Evolutionary conservation across 2,888 invertebrate species (phyloP).

Genomic region (Thysanoteuthis rhombus): DNA sequence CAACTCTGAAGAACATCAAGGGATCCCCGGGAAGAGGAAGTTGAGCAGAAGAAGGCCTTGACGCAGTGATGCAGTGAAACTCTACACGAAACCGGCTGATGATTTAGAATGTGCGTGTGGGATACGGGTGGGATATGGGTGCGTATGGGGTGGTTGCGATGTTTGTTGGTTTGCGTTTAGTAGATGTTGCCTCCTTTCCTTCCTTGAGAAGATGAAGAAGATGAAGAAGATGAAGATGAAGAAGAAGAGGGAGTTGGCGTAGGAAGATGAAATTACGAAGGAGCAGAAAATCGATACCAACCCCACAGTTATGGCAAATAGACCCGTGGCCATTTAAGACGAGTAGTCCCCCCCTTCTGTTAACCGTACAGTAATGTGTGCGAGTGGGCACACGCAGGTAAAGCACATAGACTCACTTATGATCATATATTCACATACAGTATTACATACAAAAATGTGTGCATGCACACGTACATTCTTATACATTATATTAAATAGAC

Average conservation of each 20-base stretch:
- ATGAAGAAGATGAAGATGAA: neutral
- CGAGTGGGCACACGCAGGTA: too few species aligned
- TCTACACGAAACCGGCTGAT: neutral
- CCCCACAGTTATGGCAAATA: neutral
- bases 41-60: neutral
- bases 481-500: neutral
- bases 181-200: neutral
- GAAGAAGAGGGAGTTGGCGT: too few species aligned
- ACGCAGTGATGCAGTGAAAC: neutral
- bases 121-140: neutral
- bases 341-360: neutral
- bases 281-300: neutral
- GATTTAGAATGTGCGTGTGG: neutral
- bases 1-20: neutral
- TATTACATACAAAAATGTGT: too few species aligned
- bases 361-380: neutral
- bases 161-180: neutral
- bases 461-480: too few species aligned
- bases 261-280: too few species aligned
- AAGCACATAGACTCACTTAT: too few species aligned
- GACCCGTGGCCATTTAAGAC: neutral
- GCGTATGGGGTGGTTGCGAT: neutral
- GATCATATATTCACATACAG: too few species aligned
- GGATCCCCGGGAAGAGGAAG: constrained; percentile 12
- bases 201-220: too few species aligned